Evolutionary conservation across 1,140 invertebrate species (phyloP), one percentile per base, ranked within the genome.

Genomic region (Hylyphantes graminicola): DNA sequence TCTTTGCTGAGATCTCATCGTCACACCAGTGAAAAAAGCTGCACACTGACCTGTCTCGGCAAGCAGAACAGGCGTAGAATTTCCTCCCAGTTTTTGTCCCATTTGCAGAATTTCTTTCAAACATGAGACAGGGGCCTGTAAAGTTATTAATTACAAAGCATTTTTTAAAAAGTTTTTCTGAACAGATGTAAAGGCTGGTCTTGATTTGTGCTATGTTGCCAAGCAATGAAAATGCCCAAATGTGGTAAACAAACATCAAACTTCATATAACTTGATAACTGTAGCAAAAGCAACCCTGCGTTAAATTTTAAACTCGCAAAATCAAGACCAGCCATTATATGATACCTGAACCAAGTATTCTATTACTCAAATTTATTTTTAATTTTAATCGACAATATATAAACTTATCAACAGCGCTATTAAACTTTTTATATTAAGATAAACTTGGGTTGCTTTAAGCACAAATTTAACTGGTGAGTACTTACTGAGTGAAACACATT

Each of bases 31-130:
- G 82, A 50, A 85, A 85, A 35, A 77, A 85, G 17, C 19, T 59
- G 13, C 82, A 85, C 2, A 50, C 65, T 51, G 53, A 61, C 53
- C 82, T 76, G 50, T 77, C 65, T 51, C 82, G 65, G n/a, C 74
- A 85, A 17, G 82, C 82, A 48, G 82, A 85, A 72, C 82, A 85
- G 4, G 82, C 74, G 61, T 51, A 85, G 73, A 85, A 85, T 63
- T 53, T 85, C 50, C 35, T 85, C 7, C 82, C 82, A 21, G 74
- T 61, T 63, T 85, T 85, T 68, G 11, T 63, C 19, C 55, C 82
- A 68, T 76, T 70, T 19, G 64, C 11, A 35, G 55, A 35, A 35
- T 77, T 51, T 63, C 75, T 77, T 59, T 77, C 75, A 85, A 85
- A 77, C 54, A 85, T 53, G 19, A 85, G 55, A 19, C 74, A 77